These are phyloP conservation scores for Acleris laterana DNA, from an alignment of 2,888 invertebrate genomes.

Conservation along the genomic window DNA sequence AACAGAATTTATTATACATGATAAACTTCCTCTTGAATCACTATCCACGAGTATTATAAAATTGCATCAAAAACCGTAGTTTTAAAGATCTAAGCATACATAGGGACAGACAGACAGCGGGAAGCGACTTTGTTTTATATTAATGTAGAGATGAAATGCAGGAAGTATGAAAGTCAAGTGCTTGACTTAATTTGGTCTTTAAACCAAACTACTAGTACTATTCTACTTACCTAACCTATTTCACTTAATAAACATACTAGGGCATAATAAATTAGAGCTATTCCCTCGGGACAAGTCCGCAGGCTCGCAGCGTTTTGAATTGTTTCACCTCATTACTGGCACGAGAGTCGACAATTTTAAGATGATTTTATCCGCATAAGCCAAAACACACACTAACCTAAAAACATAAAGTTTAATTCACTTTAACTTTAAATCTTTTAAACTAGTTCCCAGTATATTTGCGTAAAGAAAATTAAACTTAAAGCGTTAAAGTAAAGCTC, in stretches of 20 bases:
- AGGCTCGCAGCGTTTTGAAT: slow-evolving; percentile 67
- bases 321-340: slow-evolving; percentile 77
- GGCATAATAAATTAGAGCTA: slow-evolving; percentile 39
- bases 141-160: too few relatives aligned
- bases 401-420: slow-evolving; percentile 41
- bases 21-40: too few relatives aligned
- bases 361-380: slow-evolving; percentile 13
- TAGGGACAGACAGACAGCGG: too few relatives aligned
- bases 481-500: slow-evolving; percentile 69
- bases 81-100: too few relatives aligned
- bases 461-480: slow-evolving; percentile 72
- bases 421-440: slow-evolving; percentile 19
- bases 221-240: not conserved
- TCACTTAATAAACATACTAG: slow-evolving; percentile 6
- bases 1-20: too few relatives aligned
- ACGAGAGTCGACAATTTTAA: slow-evolving; percentile 59
- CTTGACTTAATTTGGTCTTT: not conserved
- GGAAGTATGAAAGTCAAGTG: not conserved
- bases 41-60: too few relatives aligned
- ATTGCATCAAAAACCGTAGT: too few relatives aligned
- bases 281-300: slow-evolving; percentile 52
- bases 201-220: not conserved
- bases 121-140: too few relatives aligned
- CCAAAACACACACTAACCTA: slow-evolving; percentile 42
- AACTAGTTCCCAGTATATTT: slow-evolving; percentile 23